A percentile compares a stretch with the other conserved stretches of the same genome.
These are phyloP conservation scores for Drosophila borealis DNA, from an alignment of 2,888 invertebrate genomes.

Conservation along the genomic window DNA sequence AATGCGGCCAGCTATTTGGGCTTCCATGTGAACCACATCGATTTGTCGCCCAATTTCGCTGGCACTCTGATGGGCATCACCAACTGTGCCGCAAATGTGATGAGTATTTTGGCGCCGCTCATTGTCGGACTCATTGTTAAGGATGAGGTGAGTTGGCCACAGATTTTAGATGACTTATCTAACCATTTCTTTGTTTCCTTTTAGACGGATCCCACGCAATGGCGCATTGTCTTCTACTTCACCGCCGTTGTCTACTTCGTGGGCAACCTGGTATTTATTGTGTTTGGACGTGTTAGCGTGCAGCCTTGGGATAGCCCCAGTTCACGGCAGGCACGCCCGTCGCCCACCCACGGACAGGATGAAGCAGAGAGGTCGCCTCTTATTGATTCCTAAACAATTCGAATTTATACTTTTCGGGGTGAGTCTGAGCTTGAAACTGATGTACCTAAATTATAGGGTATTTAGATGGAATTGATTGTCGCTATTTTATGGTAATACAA, in stretches of 20 bases:
- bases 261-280: slow-evolving; percentile 89
- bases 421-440: slow-evolving; percentile 52
- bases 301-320: slow-evolving; percentile 89
- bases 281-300: slow-evolving; percentile 88
- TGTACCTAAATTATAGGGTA: slow-evolving; percentile 66
- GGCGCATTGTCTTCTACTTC: slow-evolving; percentile 91
- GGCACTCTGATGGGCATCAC: slow-evolving; percentile 90
- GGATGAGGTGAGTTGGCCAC: slow-evolving; percentile 85
- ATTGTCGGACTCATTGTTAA: slow-evolving; percentile 87
- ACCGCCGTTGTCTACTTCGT: slow-evolving; percentile 90
- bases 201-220: slow-evolving; percentile 88
- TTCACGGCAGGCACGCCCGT: slow-evolving; percentile 6
- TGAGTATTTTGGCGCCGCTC: slow-evolving; percentile 88
- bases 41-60: slow-evolving; percentile 89
- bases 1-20: slow-evolving; percentile 88
- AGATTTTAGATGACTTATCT: not conserved
- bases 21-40: slow-evolving; percentile 88
- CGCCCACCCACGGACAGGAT: not conserved
- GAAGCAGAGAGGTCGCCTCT: slow-evolving; percentile 54
- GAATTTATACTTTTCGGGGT: slow-evolving; percentile 32
- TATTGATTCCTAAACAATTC: slow-evolving; percentile 52
- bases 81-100: slow-evolving; percentile 88
- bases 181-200: not conserved
- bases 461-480: slow-evolving; percentile 56
- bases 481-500: slow-evolving; percentile 37